These are phyloP conservation scores for Zapus hudsonius DNA, from an alignment of 2,113 vertebrate genomes.

Conservation along the genomic window DNA sequence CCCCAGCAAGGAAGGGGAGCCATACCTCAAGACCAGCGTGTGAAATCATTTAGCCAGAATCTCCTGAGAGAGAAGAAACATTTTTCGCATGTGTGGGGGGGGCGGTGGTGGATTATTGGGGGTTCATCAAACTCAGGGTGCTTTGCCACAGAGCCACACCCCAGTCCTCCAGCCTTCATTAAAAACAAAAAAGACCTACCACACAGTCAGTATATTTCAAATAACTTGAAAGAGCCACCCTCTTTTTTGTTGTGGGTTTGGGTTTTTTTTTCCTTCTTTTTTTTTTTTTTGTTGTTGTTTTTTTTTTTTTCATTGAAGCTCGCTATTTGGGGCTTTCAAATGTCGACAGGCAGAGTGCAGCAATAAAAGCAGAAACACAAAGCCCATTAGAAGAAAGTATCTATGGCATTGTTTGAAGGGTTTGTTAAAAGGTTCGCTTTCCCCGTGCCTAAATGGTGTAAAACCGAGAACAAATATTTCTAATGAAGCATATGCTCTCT, in stretches of 20 bases:
- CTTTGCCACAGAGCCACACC: background rate
- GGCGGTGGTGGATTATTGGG: background rate
- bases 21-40: background rate
- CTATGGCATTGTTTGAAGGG: slow-evolving; percentile 74
- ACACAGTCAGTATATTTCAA: slow-evolving; percentile 14
- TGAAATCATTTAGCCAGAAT: background rate
- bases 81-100: background rate
- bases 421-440: slow-evolving; percentile 81
- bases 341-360: slow-evolving; percentile 28
- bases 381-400: slow-evolving; percentile 72
- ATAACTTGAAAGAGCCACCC: slow-evolving; percentile 60
- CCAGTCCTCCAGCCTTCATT: background rate
- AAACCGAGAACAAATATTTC: slow-evolving; percentile 84
- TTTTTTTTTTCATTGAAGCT: slow-evolving; percentile 12
- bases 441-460: slow-evolving; percentile 74
- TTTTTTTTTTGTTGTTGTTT: background rate
- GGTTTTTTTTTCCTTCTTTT: background rate
- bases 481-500: slow-evolving; percentile 84
- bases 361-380: slow-evolving; percentile 80
- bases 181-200: background rate
- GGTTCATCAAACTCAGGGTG: background rate
- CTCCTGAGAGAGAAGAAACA: background rate
- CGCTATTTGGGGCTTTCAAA: slow-evolving; percentile 48
- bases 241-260: background rate
- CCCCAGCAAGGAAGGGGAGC: background rate